phyloP scores from a whole-genome alignment of 2,888 invertebrate species.

The Alentia gelatinosa region DNA sequence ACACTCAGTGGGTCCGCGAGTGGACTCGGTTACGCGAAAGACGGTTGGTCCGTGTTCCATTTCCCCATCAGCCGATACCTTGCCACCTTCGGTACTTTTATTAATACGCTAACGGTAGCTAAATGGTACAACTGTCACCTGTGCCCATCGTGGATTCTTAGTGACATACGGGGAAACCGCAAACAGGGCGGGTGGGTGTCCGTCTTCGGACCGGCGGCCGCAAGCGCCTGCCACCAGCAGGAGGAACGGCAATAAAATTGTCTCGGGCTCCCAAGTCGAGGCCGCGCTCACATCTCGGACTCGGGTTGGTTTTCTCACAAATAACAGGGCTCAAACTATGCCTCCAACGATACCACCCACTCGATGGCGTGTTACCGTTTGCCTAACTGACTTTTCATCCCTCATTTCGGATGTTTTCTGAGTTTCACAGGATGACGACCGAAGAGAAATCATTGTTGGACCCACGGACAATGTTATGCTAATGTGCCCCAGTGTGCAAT shows the following conservation, averaged over 20 bases:
- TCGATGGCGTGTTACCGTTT: too few relatives aligned
- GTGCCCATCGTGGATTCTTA: too few relatives aligned
- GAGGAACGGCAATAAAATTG: background rate
- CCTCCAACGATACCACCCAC: background rate
- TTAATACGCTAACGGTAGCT: too few relatives aligned
- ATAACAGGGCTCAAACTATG: background rate
- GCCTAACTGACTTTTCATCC: background rate
- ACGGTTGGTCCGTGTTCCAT: too few relatives aligned
- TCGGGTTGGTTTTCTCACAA: background rate
- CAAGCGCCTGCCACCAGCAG: background rate
- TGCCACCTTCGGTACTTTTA: too few relatives aligned
- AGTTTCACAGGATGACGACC: background rate
- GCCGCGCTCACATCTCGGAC: background rate
- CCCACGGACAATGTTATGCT: constrained; percentile 37
- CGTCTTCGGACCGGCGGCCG: background rate
- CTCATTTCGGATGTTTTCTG: background rate
- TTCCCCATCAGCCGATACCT: too few relatives aligned
- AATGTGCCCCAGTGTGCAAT: constrained; percentile 3
- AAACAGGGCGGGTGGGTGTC: too few relatives aligned
- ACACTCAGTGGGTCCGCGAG: too few relatives aligned
- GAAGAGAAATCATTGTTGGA: background rate
- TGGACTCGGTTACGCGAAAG: too few relatives aligned
- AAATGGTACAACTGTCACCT: too few relatives aligned
- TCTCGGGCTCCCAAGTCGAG: background rate
- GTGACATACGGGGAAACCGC: too few relatives aligned